Evolutionary conservation across 2,113 vertebrate genomes (phyloP).

Genomic region (Oophaga pumilio): DNA sequence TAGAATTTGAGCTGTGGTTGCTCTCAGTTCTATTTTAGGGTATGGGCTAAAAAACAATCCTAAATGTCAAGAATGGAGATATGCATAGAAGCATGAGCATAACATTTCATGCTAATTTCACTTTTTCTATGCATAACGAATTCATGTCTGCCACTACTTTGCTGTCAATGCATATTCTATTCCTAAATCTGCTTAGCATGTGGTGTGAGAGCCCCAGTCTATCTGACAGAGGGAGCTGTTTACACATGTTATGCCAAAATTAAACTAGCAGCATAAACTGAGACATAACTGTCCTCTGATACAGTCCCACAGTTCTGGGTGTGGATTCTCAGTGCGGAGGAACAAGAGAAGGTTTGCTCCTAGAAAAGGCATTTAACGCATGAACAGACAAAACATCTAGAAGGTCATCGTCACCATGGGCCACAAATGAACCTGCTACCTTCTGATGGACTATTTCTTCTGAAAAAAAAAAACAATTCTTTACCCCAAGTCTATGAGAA

Average conservation of each 20-base stretch:
- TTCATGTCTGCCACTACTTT: too few relatives aligned
- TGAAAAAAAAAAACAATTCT: neutral
- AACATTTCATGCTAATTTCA: too few relatives aligned
- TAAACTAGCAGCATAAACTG: neutral
- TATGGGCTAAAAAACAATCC: too few relatives aligned
- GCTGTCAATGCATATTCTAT: too few relatives aligned
- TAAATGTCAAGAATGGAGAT: too few relatives aligned
- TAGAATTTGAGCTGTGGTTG: too few relatives aligned
- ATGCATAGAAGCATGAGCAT: too few relatives aligned
- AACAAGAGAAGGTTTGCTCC: neutral
- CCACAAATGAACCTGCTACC: neutral
- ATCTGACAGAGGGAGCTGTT: conserved; percentile 16
- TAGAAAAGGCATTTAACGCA: neutral
- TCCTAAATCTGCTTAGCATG: too few relatives aligned
- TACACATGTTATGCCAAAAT: neutral
- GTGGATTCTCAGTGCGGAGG: neutral
- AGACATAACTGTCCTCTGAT: neutral
- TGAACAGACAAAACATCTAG: neutral
- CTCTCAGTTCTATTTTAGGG: too few relatives aligned
- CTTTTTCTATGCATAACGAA: too few relatives aligned
- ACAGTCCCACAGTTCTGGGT: neutral
- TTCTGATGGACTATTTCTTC: neutral
- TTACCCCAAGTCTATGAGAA: neutral
- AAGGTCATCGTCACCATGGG: neutral
- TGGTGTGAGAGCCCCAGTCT: neutral